A percentile compares a stretch with the other conserved stretches of the same genome.
These are phyloP conservation scores for Rhinolophus sinicus DNA, from an alignment of 2,113 vertebrate genomes.

Conservation along the genomic window DNA sequence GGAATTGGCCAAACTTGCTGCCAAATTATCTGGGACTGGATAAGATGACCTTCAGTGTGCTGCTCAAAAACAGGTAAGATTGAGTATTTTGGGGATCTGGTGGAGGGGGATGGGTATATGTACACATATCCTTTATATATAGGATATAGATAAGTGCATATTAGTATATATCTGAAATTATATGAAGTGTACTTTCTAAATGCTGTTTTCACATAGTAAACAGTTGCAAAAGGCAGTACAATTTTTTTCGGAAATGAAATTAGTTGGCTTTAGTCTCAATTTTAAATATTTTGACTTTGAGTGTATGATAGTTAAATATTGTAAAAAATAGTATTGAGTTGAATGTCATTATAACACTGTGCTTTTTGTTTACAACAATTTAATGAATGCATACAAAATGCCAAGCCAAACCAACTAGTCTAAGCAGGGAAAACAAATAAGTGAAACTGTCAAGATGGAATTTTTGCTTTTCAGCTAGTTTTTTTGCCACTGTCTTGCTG, in stretches of 20 bases:
- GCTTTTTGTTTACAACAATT: constrained; percentile 50
- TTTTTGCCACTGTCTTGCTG: neutral
- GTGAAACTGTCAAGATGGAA: constrained; percentile 32
- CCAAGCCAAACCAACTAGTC: constrained; percentile 43
- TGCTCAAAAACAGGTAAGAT: constrained; percentile 94
- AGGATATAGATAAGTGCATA: neutral
- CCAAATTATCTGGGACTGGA: constrained; percentile 90
- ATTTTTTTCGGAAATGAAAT: constrained; percentile 14
- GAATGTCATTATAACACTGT: neutral
- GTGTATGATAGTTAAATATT: neutral
- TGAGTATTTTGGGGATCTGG: neutral
- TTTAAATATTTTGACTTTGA: constrained; percentile 39
- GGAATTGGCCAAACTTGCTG: constrained; percentile 95
- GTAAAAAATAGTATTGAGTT: constrained; percentile 44
- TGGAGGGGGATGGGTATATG: neutral
- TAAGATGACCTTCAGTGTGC: constrained; percentile 92
- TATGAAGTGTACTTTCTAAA: neutral
- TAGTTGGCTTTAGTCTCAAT: constrained; percentile 5
- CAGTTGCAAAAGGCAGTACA: neutral
- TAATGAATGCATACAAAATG: constrained; percentile 55
- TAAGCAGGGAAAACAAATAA: constrained; percentile 34
- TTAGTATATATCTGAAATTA: neutral
- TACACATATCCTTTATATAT: neutral
- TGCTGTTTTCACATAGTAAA: neutral
- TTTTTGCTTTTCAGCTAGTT: constrained; percentile 32